Base-by-base conservation (phyloP, 2,113 vertebrate species). In the Rhinolophus sinicus region DNA sequence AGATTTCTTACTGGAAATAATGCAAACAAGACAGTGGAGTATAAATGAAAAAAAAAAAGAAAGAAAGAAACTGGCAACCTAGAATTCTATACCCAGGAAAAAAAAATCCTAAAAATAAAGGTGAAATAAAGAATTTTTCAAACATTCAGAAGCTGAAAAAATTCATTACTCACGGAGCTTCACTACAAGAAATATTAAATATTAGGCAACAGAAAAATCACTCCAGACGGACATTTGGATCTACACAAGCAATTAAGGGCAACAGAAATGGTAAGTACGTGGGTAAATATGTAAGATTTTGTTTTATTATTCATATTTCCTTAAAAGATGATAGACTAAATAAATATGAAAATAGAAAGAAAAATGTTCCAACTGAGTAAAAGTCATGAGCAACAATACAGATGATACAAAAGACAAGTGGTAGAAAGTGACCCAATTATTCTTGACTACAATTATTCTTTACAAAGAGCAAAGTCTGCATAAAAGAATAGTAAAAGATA, bases 281-380 rank as follows among this genome's bases (percentile, higher is more conserved):
- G 26, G 16, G 21, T 15, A 28, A 83, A 77, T 24, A 54, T 35
- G 4, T 5, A 10, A 90, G 26, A 62, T 22, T 70, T 60, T 81
- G 16, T 56, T 88, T 54, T 77, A 33, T 33, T 67, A 87, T 38
- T 60, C 6, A 83, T 40, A 28, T 87, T 62, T 76, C 40, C 60
- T 91, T 81, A 96, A 67, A 60, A 84, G 52, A 19, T 35, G 58
- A 92, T 26, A 52, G 21, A 84, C 14, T 72, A 94, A 88, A 76
- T 10, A 60, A 88, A 83, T 14, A 54, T 60, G 13, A 8, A 75
- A 44, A 81, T 67, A 38, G 6, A 93, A 65, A 56, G 2, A 95
- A 24, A 26, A 24, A 87, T 50, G 83, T 56, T 84, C 44, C 30
- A 85, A 78, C 35, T 65, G 35, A 93, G 50, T 72, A 65, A 73